Percentiles rank a stretch among this genome's conserved stretches.
Conservation (phyloP, 2,888 invertebrate genomes). For the Microplitis deprimator region DNA sequence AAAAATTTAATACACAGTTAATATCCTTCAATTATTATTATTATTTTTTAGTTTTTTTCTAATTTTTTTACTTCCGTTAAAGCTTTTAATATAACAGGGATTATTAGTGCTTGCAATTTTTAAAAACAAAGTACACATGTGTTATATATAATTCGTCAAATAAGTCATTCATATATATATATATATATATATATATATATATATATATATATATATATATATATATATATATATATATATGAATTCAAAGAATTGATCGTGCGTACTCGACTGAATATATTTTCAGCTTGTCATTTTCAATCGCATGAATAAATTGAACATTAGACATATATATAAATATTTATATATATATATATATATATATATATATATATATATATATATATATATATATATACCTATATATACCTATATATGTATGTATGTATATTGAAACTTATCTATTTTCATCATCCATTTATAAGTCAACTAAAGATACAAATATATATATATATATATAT, state of each 20-base stretch:
- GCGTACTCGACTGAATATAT: not conserved
- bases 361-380: too few species aligned
- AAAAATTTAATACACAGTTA: not conserved
- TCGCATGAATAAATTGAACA: slow-evolving; percentile 10
- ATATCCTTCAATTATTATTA: not conserved
- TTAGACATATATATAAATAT: not conserved
- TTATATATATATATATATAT: too few species aligned
- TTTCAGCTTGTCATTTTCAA: slow-evolving; percentile 5
- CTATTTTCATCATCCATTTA: not conserved
- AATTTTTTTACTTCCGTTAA: not conserved
- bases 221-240: not conserved
- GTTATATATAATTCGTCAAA: not conserved
- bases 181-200: too few species aligned
- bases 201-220: too few species aligned
- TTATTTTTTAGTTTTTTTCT: too few species aligned
- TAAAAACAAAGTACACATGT: not conserved
- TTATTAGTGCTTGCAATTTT: not conserved
- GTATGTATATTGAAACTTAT: not conserved
- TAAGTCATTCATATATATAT: too few species aligned
- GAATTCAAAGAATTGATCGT: not conserved
- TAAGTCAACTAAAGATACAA: not conserved
- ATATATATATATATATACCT: too few species aligned
- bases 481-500: not conserved
- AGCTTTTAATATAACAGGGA: not conserved
- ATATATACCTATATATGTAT: too few species aligned